Evolutionary conservation across 2,113 vertebrate species (phyloP), one percentile per base, ranked within the genome.

Genomic region (Heterotilapia buettikoferi): DNA sequence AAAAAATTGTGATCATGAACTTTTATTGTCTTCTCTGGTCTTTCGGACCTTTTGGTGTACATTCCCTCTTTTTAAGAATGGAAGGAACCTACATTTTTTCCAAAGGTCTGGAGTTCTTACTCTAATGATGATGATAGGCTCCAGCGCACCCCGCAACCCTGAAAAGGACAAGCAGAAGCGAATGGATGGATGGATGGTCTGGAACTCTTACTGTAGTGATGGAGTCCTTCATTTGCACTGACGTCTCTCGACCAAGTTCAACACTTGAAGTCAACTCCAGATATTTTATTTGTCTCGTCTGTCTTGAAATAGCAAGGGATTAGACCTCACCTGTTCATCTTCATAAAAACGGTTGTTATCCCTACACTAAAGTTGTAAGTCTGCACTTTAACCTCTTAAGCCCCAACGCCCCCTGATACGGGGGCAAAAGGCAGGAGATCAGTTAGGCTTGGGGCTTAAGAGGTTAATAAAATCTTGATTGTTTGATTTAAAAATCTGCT

Each of bases 231-330:
- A 54, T 11, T 54, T 54, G 53, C 53, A 54, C n/a, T 11, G 19
- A 53, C 0, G 9, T 21, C 29, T 61, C 26, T 61, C 26, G 0
- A 33, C 16, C 29, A 63, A 63, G 8, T 10, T 33, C 14, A 61
- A 63, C 59, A 19, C 59, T 33, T 33, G 16, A 9, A 0, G 0
- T 63, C 59, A 63, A 0, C 9, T 33, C 29, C 29, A 63, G 16
- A 59, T 59, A 33, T 63, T 33, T 63, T 11, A 0, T 61, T 63
- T 63, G 16, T 33, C 9, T 36, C 2, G 0, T 19, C 29, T 63
- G 59, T 63, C 59, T 33, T 63, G 16, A 63, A 63, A 63, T 63
- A 19, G 31, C 59, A 19, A 33, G 1, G 1, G 8, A 61, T 61
- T 18, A 61, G 56, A 31, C 56, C 56, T 59, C 26, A 2, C 26